phyloP scores from a whole-genome alignment of 2,888 invertebrate species.

The Patella pellucida region DNA sequence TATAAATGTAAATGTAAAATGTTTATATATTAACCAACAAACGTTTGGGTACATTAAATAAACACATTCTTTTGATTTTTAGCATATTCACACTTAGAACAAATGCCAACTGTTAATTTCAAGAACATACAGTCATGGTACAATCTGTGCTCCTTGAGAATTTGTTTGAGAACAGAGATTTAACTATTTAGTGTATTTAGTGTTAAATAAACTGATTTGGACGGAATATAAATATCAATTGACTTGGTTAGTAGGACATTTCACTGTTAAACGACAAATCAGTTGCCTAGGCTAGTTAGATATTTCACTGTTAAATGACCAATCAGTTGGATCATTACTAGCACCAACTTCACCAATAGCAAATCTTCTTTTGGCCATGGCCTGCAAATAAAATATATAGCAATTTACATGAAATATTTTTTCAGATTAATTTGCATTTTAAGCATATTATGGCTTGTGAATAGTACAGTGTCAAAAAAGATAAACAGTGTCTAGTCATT shows the following conservation, averaged over 20 bases:
- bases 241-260: neutral
- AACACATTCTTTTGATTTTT: too few relatives aligned
- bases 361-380: conserved; percentile 50
- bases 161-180: too few relatives aligned
- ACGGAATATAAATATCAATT: neutral
- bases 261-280: neutral
- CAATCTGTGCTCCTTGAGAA: too few relatives aligned
- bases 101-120: too few relatives aligned
- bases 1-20: too few relatives aligned
- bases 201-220: neutral
- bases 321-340: conserved; percentile 25
- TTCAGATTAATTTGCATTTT: neutral
- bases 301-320: neutral
- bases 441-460: neutral
- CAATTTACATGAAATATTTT: neutral
- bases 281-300: neutral
- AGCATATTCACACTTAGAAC: too few relatives aligned
- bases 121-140: too few relatives aligned
- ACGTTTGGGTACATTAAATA: too few relatives aligned
- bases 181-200: too few relatives aligned
- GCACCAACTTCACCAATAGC: conserved; percentile 53
- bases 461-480: too few relatives aligned
- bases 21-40: too few relatives aligned
- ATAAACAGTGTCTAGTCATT: too few relatives aligned
- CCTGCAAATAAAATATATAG: conserved; percentile 37